A percentile compares a stretch with the other conserved stretches of the same genome.
These are phyloP conservation scores for Ophion ventricosus DNA, from an alignment of 2,888 invertebrate species.

Conservation along the genomic window DNA sequence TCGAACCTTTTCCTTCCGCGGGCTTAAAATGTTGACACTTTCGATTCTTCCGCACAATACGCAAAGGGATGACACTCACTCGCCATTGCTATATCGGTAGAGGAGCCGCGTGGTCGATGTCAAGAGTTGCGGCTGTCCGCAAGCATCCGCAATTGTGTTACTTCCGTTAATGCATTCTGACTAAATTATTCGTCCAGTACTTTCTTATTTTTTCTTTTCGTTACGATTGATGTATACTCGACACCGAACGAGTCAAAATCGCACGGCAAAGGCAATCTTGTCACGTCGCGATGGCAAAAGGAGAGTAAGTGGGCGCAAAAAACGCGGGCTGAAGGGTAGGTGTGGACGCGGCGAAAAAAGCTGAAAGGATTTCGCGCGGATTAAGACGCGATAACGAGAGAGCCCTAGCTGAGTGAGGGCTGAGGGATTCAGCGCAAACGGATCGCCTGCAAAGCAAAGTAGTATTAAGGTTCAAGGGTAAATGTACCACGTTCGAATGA, in stretches of 20 bases:
- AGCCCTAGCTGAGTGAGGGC: constrained; percentile 22
- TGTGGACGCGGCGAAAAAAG: constrained; percentile 72
- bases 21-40: constrained; percentile 22
- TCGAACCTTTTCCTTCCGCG: neutral
- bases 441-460: constrained; percentile 33
- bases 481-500: constrained; percentile 18
- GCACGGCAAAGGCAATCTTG: constrained; percentile 51
- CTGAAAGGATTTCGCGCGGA: constrained; percentile 78
- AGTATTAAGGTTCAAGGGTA: constrained; percentile 43
- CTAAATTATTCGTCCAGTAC: constrained; percentile 54
- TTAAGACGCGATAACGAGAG: constrained; percentile 79
- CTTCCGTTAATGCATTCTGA: constrained; percentile 68
- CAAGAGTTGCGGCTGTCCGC: constrained; percentile 7
- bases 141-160: constrained; percentile 27
- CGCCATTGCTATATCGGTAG: neutral
- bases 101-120: neutral
- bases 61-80: neutral
- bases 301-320: neutral
- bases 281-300: constrained; percentile 5
- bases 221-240: constrained; percentile 23
- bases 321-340: constrained; percentile 25
- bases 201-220: neutral
- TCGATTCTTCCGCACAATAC: constrained; percentile 5
- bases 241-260: constrained; percentile 43
- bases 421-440: constrained; percentile 43